phyloP scores from a whole-genome alignment of 2,888 invertebrate species.

The Pandemis heparana region DNA sequence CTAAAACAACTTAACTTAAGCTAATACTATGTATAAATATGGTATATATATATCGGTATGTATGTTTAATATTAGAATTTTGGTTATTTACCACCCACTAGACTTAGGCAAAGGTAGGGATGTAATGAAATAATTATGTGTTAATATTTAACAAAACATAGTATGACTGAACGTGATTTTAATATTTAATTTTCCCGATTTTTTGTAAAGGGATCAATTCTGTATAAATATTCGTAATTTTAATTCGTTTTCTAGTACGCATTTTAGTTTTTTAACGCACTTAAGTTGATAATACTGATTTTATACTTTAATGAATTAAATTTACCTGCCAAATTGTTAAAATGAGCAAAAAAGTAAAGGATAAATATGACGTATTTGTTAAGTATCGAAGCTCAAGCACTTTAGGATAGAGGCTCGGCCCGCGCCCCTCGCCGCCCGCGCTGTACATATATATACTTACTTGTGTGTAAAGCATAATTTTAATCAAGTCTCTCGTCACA shows the following conservation, averaged over 20 bases:
- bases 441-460: constrained; percentile 78
- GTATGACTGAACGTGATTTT: constrained; percentile 84
- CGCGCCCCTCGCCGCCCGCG: constrained; percentile 69
- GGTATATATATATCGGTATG: constrained; percentile 85
- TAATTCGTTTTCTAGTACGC: constrained; percentile 82
- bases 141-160: constrained; percentile 83
- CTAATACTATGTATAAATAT: constrained; percentile 85
- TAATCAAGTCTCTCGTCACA: constrained; percentile 84
- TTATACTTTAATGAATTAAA: constrained; percentile 81
- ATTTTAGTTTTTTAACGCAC: constrained; percentile 83
- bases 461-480: constrained; percentile 85
- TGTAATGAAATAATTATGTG: constrained; percentile 84
- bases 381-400: constrained; percentile 81
- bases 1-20: constrained; percentile 85
- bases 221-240: constrained; percentile 84
- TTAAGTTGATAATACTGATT: constrained; percentile 80
- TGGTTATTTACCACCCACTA: constrained; percentile 85
- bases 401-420: constrained; percentile 68
- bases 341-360: constrained; percentile 72
- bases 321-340: constrained; percentile 83
- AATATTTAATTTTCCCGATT: constrained; percentile 77
- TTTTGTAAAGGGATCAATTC: constrained; percentile 76
- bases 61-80: constrained; percentile 86
- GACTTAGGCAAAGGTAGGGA: constrained; percentile 84
- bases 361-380: constrained; percentile 66